Conservation (phyloP, 2,797 vertebrate genomes). For the Botia kubotai region DNA sequence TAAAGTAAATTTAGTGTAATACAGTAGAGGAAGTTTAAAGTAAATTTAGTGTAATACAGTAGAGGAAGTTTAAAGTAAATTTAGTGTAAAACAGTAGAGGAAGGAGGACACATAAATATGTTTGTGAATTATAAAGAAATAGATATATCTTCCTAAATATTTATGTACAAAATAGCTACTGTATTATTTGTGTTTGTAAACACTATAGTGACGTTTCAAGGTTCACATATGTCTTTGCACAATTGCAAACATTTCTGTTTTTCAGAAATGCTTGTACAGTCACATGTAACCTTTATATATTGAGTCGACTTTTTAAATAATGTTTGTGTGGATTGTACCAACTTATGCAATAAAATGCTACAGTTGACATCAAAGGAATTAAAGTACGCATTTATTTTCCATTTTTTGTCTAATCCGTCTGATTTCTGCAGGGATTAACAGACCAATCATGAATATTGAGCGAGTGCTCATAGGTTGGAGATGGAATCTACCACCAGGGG, state of each 20-base stretch:
- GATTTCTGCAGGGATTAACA: conserved; percentile 81
- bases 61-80: too few species aligned
- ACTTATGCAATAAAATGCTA: conserved; percentile 74
- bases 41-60: too few species aligned
- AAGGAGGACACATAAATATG: background rate
- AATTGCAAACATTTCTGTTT: conserved; percentile 1
- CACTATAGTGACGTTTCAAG: too few species aligned
- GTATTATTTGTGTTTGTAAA: background rate
- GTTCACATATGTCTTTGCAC: background rate
- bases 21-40: background rate
- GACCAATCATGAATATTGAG: conserved; percentile 75
- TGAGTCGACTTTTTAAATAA: conserved; percentile 8
- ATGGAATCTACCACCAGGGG: conserved; percentile 5
- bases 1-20: too few species aligned
- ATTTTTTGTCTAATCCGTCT: conserved; percentile 78
- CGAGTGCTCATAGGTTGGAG: conserved; percentile 58
- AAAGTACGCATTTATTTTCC: conserved; percentile 76
- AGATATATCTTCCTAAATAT: background rate
- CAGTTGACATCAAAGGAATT: conserved; percentile 71
- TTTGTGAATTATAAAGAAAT: background rate
- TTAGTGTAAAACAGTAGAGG: background rate
- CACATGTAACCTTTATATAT: conserved; percentile 4
- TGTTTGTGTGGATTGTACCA: conserved; percentile 36
- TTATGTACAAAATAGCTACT: background rate
- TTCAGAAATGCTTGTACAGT: background rate